Evolutionary conservation across 2,888 invertebrate species (phyloP), one percentile per base, ranked within the genome.

Genomic region (Tenthredo livida): DNA sequence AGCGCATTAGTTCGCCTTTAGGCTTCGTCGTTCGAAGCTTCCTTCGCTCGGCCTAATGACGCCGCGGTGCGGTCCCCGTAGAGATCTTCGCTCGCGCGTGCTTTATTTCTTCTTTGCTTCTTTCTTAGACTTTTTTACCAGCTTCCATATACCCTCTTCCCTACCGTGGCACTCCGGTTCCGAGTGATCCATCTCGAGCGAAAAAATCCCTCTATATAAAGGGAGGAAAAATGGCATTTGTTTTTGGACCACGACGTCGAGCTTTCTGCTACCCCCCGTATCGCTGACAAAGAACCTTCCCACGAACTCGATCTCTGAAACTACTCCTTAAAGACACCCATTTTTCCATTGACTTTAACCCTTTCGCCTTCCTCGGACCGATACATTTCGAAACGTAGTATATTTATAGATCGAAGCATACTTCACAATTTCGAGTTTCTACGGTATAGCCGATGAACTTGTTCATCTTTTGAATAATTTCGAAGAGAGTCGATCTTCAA

Each of bases 1-100:
- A 90, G 84, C 86, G 86, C 86, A 86, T 87, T 87, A 87, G 86
- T 86, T 75, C 75, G 85, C 86, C 85, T 70, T 67, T 50, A 70
- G 83, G 83, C 83, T 83, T 61, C 54, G 70, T 70, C 50, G 29
- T 84, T 70, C 82, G 89, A 88, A 88, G 88, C 86, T 86, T 88
- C 89, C 87, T 88, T 87, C 88, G 88, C 87, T 88, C 88, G 88
- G 89, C 89, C 91, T 91, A 92, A 92, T 91, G 91, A 91, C 90
- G 89, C 90, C 89, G 84, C 50, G 88, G 88, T 87, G 88, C 89
- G 89, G 77, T 90, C 90, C 90, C 91, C 91, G 90, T 88, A 90
- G 90, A 90, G 90, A 90, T 91, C 87, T 88, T 87, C 88, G 88
- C 89, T 90, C 89, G 88, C 88, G 90, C 90, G 89, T 89, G 91